Conservation (phyloP, 2,888 invertebrate species). For the Lepidonotus clava region DNA sequence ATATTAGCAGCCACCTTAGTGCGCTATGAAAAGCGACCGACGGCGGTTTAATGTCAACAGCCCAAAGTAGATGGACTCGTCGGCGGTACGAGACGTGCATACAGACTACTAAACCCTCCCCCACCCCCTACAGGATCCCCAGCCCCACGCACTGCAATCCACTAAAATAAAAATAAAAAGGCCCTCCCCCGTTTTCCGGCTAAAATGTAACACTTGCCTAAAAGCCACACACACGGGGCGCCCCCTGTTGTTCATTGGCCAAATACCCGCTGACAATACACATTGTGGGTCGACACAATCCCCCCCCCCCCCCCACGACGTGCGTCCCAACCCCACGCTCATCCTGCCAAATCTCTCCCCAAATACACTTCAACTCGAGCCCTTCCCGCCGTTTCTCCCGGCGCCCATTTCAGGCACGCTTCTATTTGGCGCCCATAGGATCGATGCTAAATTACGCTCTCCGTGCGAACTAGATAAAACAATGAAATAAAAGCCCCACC, state of each 20-base stretch:
- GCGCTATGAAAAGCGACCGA: slow-evolving; percentile 5
- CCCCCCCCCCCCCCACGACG: background rate
- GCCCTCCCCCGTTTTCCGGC: background rate
- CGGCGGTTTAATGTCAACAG: background rate
- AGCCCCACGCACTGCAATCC: too few species aligned
- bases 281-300: background rate
- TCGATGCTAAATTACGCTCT: background rate
- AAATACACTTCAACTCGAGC: slow-evolving; percentile 5
- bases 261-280: background rate
- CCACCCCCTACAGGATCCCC: too few species aligned
- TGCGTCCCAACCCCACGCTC: background rate
- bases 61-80: background rate
- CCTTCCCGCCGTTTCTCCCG: slow-evolving; percentile 24
- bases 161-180: background rate
- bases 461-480: background rate
- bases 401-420: background rate
- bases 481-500: background rate
- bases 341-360: background rate
- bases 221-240: background rate
- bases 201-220: background rate
- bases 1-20: slow-evolving; percentile 10
- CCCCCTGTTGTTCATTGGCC: background rate
- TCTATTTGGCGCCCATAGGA: background rate
- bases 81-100: background rate
- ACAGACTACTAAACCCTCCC: background rate